Conservation (phyloP, 1,140 invertebrate genomes). For the Centruroides sculpturatus region DNA sequence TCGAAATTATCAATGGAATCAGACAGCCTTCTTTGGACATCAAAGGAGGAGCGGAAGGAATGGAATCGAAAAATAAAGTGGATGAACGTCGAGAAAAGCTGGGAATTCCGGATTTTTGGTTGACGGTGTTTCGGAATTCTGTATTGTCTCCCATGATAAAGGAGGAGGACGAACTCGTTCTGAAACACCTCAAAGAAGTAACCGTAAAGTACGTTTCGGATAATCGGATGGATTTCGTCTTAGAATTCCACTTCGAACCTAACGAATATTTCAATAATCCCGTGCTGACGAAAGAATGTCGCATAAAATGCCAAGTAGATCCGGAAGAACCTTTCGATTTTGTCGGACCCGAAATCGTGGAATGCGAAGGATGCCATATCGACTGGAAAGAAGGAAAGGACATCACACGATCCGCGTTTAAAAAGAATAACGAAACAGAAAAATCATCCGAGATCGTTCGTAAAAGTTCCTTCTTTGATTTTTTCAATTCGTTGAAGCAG, state of each 20-base stretch:
- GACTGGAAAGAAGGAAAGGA: conserved; percentile 95
- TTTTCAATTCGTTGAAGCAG: too few species aligned
- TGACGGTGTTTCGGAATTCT: not conserved
- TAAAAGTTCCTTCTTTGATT: too few species aligned
- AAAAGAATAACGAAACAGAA: too few species aligned
- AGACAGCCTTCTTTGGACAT: too few species aligned
- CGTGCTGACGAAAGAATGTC: conserved; percentile 86
- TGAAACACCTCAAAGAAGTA: not conserved
- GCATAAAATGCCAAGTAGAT: conserved; percentile 81
- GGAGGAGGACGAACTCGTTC: not conserved
- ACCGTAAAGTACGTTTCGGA: not conserved
- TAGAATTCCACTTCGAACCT: conserved; percentile 86
- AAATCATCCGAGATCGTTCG: too few species aligned
- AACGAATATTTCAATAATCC: conserved; percentile 96
- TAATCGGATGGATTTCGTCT: conserved; percentile 51
- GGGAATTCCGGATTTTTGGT: too few species aligned
- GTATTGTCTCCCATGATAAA: not conserved
- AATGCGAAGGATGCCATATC: conserved; percentile 41
- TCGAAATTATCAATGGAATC: too few species aligned
- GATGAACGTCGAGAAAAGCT: too few species aligned
- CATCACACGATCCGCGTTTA: conserved; percentile 43
- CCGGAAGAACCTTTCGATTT: conserved; percentile 84
- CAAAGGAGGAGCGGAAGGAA: too few species aligned
- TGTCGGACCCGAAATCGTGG: conserved; percentile 85
- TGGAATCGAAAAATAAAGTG: too few species aligned